Percentiles rank a stretch among this genome's conserved stretches.
These are phyloP conservation scores for Lerista edwardsae DNA, from an alignment of 2,797 vertebrate species.

Conservation along the genomic window DNA sequence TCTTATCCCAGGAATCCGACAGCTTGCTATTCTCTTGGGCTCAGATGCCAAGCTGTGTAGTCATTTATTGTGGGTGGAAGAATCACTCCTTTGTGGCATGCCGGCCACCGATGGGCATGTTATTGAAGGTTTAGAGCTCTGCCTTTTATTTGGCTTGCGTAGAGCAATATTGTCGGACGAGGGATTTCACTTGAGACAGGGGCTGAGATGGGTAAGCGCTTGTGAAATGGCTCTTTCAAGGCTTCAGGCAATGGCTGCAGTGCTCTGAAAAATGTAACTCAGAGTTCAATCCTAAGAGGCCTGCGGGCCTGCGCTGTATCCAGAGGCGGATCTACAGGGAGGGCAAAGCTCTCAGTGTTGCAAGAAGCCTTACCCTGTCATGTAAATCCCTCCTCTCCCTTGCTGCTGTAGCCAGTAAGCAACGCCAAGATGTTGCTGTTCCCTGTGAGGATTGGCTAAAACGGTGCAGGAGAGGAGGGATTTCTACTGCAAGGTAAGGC, in stretches of 20 bases:
- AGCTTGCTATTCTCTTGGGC: neutral
- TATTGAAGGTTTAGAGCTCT: neutral
- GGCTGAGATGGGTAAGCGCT: neutral
- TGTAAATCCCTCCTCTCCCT: no score
- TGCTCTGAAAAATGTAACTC: neutral
- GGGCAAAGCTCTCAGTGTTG: no score
- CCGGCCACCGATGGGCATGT: neutral
- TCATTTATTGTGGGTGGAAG: neutral
- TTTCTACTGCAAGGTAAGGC: no score
- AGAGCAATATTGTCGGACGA: neutral
- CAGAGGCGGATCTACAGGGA: no score
- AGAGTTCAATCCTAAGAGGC: no score
- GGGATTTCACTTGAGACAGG: neutral
- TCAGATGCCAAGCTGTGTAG: neutral
- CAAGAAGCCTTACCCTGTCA: no score
- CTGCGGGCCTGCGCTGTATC: no score
- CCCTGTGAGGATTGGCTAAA: no score
- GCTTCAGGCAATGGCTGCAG: neutral
- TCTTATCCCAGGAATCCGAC: neutral
- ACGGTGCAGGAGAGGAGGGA: no score
- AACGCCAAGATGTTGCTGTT: no score
- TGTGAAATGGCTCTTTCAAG: neutral
- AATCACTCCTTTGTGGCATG: neutral
- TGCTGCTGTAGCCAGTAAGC: no score
- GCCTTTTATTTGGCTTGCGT: neutral